Conservation (phyloP, 1,140 invertebrate genomes). For the Zaprionus africanus region DNA sequence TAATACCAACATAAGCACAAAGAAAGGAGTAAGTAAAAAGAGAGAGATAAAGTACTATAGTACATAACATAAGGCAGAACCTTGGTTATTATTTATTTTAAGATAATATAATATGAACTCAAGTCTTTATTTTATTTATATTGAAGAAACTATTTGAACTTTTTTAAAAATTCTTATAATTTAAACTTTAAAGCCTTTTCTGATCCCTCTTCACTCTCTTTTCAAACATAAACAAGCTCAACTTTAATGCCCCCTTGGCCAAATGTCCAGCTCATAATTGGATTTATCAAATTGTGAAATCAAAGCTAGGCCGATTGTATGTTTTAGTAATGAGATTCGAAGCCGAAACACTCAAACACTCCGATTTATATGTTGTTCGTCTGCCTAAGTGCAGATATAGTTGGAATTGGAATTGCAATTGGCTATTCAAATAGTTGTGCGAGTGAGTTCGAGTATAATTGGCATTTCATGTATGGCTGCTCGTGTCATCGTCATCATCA, state of each 20-base stretch:
- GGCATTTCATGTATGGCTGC: slow-evolving; percentile 21
- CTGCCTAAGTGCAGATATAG: slow-evolving; percentile 4
- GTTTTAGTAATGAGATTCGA: not conserved
- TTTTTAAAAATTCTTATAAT: too few relatives aligned
- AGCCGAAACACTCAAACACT: not conserved
- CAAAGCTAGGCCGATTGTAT: not conserved
- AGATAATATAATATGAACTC: too few relatives aligned
- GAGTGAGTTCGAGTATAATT: slow-evolving; percentile 24
- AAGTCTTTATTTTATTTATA: too few relatives aligned
- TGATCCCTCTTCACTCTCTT: too few relatives aligned
- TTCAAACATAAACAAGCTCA: not conserved
- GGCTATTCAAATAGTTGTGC: slow-evolving; percentile 13
- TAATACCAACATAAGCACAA: too few relatives aligned
- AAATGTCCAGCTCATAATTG: not conserved
- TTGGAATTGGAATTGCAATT: slow-evolving; percentile 11
- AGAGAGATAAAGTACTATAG: too few relatives aligned
- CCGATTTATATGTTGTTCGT: not conserved
- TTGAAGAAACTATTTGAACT: too few relatives aligned
- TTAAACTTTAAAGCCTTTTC: too few relatives aligned
- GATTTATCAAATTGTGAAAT: not conserved
- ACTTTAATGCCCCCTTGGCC: not conserved
- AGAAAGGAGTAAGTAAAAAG: too few relatives aligned
- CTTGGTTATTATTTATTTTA: rapidly evolving
- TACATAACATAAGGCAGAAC: too few relatives aligned
- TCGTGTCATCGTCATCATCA: slow-evolving; percentile 5